Evolutionary conservation across 2,888 invertebrate species (phyloP).

Genomic region (Plusia festucae): DNA sequence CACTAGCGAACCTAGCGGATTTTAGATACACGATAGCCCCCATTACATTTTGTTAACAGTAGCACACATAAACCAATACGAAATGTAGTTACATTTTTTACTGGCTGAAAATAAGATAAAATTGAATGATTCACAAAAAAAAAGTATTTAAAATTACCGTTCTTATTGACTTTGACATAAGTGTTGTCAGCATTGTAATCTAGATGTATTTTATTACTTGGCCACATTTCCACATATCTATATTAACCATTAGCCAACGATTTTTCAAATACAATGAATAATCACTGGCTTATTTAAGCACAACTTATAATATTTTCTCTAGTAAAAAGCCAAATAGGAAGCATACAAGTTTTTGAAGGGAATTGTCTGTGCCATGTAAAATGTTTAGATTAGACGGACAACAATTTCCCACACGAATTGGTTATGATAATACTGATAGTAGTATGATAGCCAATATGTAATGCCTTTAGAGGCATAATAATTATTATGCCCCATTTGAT

Average conservation of each 20-base stretch:
- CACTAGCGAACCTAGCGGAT: no score
- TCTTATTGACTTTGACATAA: slow-evolving; percentile 14
- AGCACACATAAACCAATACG: not conserved
- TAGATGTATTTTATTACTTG: slow-evolving; percentile 50
- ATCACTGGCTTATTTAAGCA: slow-evolving; percentile 73
- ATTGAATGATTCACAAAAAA: no score
- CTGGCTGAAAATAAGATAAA: no score
- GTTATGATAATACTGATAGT: not conserved
- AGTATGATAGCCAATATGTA: no score
- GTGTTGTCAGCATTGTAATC: slow-evolving; percentile 37
- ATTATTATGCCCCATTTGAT: not conserved
- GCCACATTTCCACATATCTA: slow-evolving; percentile 71
- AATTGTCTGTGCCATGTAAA: not conserved
- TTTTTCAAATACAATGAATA: slow-evolving; percentile 81
- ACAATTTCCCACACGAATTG: not conserved
- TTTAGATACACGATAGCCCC: no score
- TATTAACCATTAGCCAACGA: slow-evolving; percentile 72
- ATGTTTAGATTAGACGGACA: not conserved
- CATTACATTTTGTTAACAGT: not conserved
- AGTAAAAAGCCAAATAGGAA: not conserved
- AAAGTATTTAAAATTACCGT: no score
- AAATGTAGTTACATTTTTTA: not conserved
- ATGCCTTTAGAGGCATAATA: no score
- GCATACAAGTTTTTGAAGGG: not conserved
- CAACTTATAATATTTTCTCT: slow-evolving; percentile 18